A percentile compares a stretch with the other conserved stretches of the same genome.
phyloP scores from a whole-genome alignment of 1,140 invertebrate species.

The Hycleus phaleratus region DNA sequence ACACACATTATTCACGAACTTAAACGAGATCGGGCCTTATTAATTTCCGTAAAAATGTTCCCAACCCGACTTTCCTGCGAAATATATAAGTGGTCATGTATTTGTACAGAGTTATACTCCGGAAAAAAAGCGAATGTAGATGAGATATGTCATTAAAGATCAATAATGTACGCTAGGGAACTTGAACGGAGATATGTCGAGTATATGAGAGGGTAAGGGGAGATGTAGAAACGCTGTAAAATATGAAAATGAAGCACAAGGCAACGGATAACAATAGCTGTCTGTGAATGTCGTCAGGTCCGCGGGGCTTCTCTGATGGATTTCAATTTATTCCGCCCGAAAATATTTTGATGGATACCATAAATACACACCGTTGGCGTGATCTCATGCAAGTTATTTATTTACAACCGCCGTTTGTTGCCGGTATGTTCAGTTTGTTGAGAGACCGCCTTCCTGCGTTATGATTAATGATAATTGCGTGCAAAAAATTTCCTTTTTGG shows the following conservation, averaged over 20 bases:
- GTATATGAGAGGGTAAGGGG: conserved; percentile 9
- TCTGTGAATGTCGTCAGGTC: conserved; percentile 29
- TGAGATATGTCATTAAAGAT: conserved; percentile 37
- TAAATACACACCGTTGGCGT: neutral
- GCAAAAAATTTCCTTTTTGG: too few species aligned
- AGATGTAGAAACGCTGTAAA: conserved; percentile 15
- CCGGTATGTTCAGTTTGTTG: neutral
- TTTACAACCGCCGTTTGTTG: conserved; percentile 8
- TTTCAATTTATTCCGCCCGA: conserved; percentile 35
- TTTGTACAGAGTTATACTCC: conserved; percentile 7
- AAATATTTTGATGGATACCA: conserved; percentile 12
- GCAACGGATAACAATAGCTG: conserved; percentile 34
- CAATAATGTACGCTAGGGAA: conserved; percentile 36
- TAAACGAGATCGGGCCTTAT: neutral
- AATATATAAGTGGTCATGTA: conserved; percentile 16
- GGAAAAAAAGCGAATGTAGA: conserved; percentile 9
- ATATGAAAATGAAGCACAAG: conserved; percentile 37
- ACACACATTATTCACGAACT: too few species aligned
- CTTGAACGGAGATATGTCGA: conserved; percentile 18
- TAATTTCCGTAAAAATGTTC: neutral
- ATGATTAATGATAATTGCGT: conserved; percentile 9
- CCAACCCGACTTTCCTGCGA: too few species aligned
- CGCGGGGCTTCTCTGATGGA: conserved; percentile 36
- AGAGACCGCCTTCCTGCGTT: too few species aligned
- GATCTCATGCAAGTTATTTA: conserved; percentile 6